Evolutionary conservation across 2,888 invertebrate species (phyloP), one percentile per base, ranked within the genome.

Genomic region (Pyrrhia umbra): DNA sequence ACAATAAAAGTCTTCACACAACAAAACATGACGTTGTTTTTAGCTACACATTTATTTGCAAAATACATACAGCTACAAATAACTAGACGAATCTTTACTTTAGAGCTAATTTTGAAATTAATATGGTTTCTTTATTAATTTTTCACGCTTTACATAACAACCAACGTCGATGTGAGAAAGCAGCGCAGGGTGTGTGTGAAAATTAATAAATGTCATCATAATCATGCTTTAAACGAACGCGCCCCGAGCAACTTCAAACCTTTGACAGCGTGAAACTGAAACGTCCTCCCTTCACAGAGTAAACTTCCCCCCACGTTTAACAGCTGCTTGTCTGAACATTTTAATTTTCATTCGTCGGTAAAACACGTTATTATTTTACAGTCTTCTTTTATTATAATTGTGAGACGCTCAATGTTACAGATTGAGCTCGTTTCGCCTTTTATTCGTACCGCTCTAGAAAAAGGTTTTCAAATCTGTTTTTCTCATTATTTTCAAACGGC

Each of bases 121-220:
- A 34, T n/a, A 30, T 23, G 0, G 25, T 50, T 49, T 15, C 2
- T 15, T 4, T 9, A 10, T 51, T 23, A 5, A 37, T 56, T 45
- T 54, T 51, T 47, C 42, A 59, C 57, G 23, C 43, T 45, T 58
- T 45, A 42, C 39, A 34, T 46, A 55, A 42, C 39, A 58, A 60
- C 37, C 56, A 64, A 73, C 49, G 54, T 49, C 46, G 46, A 74
- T 74, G 72, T 75, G 66, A 75, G 61, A 75, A 76, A 63, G 66
- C 58, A 64, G 45, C 50, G 59, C 59, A 75, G 68, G 68, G 71
- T 59, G 65, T 77, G 74, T 58, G 75, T 81, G 82, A 84, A 86
- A 70, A 86, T 87, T 87, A 87, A 86, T 88, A 89, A 90, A 87
- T 83, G 80, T 84, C 75, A 75, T 84, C 75, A 75, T 64, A 77